Base-by-base conservation (phyloP, 2,113 vertebrate species). In the Sitta europaea region DNA sequence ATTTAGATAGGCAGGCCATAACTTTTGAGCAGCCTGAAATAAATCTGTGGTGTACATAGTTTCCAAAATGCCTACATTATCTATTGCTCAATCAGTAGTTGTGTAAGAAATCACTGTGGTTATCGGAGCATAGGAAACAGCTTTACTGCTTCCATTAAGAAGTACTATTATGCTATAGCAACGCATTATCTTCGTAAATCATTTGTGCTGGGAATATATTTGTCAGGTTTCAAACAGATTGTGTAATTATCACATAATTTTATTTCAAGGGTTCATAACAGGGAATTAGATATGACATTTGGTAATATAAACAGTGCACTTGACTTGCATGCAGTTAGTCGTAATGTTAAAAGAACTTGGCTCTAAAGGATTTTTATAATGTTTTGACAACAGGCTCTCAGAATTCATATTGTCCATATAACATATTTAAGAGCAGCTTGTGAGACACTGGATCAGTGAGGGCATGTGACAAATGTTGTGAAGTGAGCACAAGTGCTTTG, bases 181-280 rank as follows among this genome's bases (percentile, higher is more conserved):
- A 77, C 13, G 0, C 74, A 94, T 93, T 94, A 94, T 86, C 85
- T 96, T 94, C 81, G 85, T 97, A 97, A 98, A 97, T 97, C 96
- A 94, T 96, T 97, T n/a, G 89, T 85, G 93, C 92, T 95, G 94
- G 92, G 90, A 95, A 94, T 97, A 82, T 97, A 98, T 98, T 98
- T 98, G 96, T 97, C 97, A 97, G 79, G 91, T 97, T 98, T 97
- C 94, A 92, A 96, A 90, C 87, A 97, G 96, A 95, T 98, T 97
- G 95, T 97, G 67, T 97, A 96, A 97, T 98, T 97, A 97, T 96
- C 94, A 88, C 76, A 89, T 95, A 76, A 25, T 94, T 97, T 97
- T 95, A 95, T 97, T 98, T 97, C 96, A 61, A 92, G 40, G 23
- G 54, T 83, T 97, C 68, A 19, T 96, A 97, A 96, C 88, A 90